phyloP scores from a whole-genome alignment of 53 echinoderm and acorn worm species.

The Pentamera pediparva region DNA sequence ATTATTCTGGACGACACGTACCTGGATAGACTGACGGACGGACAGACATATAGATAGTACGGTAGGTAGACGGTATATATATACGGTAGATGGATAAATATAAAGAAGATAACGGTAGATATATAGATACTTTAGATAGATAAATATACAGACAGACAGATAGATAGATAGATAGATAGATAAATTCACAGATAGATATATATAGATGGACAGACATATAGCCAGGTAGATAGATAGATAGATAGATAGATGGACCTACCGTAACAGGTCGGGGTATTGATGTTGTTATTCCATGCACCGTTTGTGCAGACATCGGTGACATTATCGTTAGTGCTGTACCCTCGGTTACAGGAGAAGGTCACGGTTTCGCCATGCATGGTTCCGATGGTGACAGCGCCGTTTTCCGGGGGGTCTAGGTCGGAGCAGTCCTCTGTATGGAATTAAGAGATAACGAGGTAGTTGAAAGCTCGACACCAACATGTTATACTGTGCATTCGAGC shows the following conservation, averaged over 20 bases:
- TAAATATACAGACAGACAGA: no score
- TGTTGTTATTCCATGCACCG: neutral
- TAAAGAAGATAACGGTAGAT: no score
- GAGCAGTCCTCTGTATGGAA: conserved; percentile 4
- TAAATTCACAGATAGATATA: no score
- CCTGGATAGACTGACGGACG: no score
- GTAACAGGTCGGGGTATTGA: neutral
- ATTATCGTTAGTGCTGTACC: neutral
- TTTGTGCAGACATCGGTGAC: neutral
- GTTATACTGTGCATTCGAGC: no score
- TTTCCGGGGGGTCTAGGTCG: neutral
- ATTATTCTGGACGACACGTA: no score
- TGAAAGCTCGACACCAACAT: neutral
- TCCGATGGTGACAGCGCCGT: neutral
- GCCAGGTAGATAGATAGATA: neutral
- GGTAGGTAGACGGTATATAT: no score
- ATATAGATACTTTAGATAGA: no score
- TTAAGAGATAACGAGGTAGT: neutral
- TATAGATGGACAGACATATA: no score
- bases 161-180: no score
- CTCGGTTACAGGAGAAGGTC: neutral
- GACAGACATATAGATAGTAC: no score
- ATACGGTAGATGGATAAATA: neutral
- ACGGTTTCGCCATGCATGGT: conserved; percentile 1
- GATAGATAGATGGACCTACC: neutral